phyloP scores from a whole-genome alignment of 1,140 invertebrate species.

The Lineus longissimus region DNA sequence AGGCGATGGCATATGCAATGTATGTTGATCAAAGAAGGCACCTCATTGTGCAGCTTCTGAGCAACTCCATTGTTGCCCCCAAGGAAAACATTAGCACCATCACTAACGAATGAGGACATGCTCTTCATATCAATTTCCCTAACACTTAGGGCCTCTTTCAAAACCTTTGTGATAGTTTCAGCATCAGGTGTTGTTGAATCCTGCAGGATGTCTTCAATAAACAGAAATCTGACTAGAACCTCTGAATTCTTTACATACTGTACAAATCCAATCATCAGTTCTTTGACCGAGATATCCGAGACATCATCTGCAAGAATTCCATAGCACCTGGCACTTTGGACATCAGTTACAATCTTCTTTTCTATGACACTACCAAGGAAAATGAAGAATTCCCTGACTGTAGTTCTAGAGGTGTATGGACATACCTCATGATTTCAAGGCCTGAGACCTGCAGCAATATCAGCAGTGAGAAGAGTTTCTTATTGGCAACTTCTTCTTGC shows the following conservation, averaged over 20 bases:
- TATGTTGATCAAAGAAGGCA: neutral
- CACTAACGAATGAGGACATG: neutral
- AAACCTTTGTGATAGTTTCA: neutral
- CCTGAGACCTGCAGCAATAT: neutral
- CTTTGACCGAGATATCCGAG: neutral
- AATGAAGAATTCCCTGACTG: neutral
- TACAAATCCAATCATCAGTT: neutral
- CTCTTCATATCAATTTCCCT: neutral
- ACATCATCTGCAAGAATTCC: neutral
- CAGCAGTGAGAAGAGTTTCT: neutral
- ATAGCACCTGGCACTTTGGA: neutral
- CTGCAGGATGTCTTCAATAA: conserved; percentile 2
- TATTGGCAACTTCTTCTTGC: neutral
- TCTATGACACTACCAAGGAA: neutral
- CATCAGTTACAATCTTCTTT: neutral
- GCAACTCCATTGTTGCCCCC: neutral
- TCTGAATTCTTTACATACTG: neutral
- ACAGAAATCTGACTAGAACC: neutral
- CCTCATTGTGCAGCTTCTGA: neutral
- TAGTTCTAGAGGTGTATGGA: neutral
- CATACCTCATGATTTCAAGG: neutral
- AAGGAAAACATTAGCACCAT: neutral
- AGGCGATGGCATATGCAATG: neutral
- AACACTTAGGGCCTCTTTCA: neutral
- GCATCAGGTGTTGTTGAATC: neutral